A percentile compares a stretch with the other conserved stretches of the same genome.
Conservation (phyloP, 2,888 invertebrate species). For the Dioctria rufipes region DNA sequence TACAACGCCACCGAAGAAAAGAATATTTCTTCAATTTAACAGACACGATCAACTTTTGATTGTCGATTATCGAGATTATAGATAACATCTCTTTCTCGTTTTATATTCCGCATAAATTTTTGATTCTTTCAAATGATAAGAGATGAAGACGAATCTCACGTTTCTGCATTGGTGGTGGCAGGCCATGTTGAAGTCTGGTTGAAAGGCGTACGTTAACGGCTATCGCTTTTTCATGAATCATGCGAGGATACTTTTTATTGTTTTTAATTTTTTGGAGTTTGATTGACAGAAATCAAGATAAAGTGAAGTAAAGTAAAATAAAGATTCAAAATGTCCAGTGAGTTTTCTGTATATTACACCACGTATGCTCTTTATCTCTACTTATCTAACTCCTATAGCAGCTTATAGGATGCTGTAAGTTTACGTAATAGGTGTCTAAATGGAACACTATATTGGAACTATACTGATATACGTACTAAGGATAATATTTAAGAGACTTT, state of each 20-base stretch:
- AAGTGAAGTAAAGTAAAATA: no score
- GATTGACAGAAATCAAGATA: no score
- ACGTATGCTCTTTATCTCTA: no score
- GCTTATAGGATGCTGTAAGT: no score
- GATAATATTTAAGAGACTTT: no score
- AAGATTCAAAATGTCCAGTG: no score
- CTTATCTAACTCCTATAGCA: no score
- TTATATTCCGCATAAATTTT: conserved; percentile 41
- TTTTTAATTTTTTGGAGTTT: background rate
- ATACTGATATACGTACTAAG: no score
- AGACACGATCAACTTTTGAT: conserved; percentile 46
- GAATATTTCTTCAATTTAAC: conserved; percentile 39
- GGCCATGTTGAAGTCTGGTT: background rate
- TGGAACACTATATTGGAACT: no score
- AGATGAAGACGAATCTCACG: conserved; percentile 19
- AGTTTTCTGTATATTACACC: no score
- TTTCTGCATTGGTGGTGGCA: background rate
- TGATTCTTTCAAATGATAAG: conserved; percentile 17
- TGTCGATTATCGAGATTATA: conserved; percentile 32
- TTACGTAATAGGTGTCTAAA: no score
- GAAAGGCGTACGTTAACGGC: conserved; percentile 8
- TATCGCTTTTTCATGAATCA: background rate
- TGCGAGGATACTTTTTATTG: background rate
- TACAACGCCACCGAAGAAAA: background rate
- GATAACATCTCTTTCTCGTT: conserved; percentile 27